Conservation (phyloP, 2,888 invertebrate genomes). For the Lucinisca nassula region DNA sequence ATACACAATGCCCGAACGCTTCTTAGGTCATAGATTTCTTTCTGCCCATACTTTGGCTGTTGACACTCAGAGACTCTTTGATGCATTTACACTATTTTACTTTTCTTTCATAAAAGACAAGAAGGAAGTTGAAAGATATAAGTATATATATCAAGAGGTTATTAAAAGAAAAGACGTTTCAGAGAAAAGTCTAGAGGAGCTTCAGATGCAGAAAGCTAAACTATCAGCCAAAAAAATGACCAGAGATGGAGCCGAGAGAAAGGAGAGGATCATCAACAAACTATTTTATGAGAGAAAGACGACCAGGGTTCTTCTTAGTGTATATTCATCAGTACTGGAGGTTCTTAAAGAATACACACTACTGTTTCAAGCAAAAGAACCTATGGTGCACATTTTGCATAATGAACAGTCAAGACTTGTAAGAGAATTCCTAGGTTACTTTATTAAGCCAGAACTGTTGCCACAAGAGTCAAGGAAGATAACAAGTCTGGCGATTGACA, state of each 20-base stretch:
- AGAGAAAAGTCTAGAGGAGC: not conserved
- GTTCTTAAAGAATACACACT: constrained; percentile 40
- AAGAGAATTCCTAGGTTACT: constrained; percentile 31
- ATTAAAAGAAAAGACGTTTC: constrained; percentile 7
- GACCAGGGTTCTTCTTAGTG: not conserved
- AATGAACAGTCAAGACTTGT: constrained; percentile 47
- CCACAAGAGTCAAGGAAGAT: constrained; percentile 29
- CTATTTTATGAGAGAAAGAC: constrained; percentile 29
- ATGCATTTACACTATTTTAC: constrained; percentile 68
- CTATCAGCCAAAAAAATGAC: constrained; percentile 41
- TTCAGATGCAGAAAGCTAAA: constrained; percentile 4
- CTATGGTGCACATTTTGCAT: constrained; percentile 49
- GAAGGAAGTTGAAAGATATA: constrained; percentile 4
- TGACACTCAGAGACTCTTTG: constrained; percentile 56
- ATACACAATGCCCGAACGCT: constrained; percentile 66
- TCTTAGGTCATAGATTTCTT: constrained; percentile 67
- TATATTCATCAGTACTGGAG: constrained; percentile 34
- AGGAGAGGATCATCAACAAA: constrained; percentile 39
- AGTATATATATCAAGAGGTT: not conserved
- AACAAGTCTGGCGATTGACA: constrained; percentile 11
- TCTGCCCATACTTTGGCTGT: constrained; percentile 65
- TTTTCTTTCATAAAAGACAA: constrained; percentile 4
- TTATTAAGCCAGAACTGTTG: constrained; percentile 51
- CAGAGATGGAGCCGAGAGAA: constrained; percentile 44
- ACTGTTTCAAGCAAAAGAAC: constrained; percentile 41